These are phyloP conservation scores for Raphicerus campestris DNA, from an alignment of 2,113 vertebrate species.

Conservation along the genomic window DNA sequence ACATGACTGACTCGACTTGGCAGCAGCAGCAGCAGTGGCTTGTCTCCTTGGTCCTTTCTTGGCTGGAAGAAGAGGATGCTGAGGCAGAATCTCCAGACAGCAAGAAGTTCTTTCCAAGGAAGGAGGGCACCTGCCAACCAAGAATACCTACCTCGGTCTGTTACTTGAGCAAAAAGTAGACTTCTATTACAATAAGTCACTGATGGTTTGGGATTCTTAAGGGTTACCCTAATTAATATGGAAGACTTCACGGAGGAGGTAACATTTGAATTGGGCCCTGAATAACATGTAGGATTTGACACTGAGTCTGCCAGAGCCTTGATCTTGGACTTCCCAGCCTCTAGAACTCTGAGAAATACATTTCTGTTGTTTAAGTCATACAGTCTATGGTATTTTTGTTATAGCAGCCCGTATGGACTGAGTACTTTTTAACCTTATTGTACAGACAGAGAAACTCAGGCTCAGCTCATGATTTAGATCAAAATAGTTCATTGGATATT, in stretches of 20 bases:
- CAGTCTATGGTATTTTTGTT: background rate
- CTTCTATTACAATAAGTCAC: background rate
- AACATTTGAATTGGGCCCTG: background rate
- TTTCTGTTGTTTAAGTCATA: background rate
- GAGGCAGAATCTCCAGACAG: background rate
- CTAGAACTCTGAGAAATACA: background rate
- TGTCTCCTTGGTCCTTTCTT: background rate
- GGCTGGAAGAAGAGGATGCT: background rate
- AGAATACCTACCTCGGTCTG: background rate
- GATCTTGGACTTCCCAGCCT: background rate
- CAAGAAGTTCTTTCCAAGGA: background rate
- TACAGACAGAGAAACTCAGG: background rate
- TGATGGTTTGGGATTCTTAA: background rate
- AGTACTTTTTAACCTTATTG: background rate
- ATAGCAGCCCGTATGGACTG: background rate
- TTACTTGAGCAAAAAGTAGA: background rate
- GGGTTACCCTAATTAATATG: background rate
- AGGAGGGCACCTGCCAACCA: background rate
- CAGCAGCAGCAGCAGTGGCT: background rate
- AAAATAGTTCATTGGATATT: background rate
- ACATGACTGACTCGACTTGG: no score
- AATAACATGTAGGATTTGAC: background rate
- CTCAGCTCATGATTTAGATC: background rate
- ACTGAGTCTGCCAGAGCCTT: background rate
- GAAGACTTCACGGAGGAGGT: background rate